phyloP scores from a whole-genome alignment of 2,888 invertebrate genomes.

The Leptinotarsa tumamoca region DNA sequence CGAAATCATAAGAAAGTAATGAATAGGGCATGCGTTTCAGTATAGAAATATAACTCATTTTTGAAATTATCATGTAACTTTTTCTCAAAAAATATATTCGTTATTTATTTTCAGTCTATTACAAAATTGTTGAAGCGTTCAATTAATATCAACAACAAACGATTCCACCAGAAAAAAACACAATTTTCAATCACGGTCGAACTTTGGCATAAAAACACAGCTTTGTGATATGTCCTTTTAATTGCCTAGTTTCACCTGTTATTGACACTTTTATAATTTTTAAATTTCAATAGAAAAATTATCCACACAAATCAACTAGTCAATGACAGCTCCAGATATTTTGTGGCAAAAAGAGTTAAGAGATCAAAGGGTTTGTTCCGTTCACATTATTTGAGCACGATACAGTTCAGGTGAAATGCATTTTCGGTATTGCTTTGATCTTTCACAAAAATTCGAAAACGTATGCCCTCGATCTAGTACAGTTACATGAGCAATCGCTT shows the following conservation, averaged over 20 bases:
- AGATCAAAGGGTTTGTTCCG: conserved; percentile 1
- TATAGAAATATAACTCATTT: too few species aligned
- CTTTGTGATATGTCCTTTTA: neutral
- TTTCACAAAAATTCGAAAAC: neutral
- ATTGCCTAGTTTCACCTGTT: neutral
- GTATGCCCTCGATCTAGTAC: conserved; percentile 1
- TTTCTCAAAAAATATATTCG: too few species aligned
- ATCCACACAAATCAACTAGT: neutral
- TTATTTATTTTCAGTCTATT: too few species aligned
- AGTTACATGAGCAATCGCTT: neutral
- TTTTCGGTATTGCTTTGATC: conserved; percentile 8
- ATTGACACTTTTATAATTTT: neutral
- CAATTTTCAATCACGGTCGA: too few species aligned
- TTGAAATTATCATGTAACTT: too few species aligned
- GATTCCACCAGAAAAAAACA: too few species aligned
- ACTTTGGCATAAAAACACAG: neutral
- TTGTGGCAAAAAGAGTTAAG: neutral
- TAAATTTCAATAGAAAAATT: neutral
- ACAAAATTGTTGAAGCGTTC: too few species aligned
- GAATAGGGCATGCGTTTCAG: too few species aligned
- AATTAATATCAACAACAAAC: too few species aligned
- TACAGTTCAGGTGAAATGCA: neutral
- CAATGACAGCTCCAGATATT: neutral
- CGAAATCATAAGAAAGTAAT: too few species aligned
- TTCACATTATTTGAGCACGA: conserved; percentile 4